Base-by-base conservation (phyloP, 2,113 vertebrate genomes). In the Melanocharis versteri region DNA sequence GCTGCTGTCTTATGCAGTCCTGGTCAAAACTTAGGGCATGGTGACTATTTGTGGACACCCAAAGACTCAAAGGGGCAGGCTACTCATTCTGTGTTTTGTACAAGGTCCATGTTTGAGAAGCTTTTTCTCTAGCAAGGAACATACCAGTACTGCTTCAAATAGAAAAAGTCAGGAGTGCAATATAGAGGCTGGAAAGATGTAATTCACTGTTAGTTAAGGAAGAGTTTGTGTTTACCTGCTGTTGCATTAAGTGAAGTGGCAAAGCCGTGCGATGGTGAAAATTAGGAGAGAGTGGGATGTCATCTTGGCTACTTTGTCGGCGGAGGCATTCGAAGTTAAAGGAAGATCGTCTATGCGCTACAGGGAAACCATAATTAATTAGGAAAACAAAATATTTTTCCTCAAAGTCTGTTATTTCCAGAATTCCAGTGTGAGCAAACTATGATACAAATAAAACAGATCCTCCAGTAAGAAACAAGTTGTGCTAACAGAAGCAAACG, bases 301-400 rank as follows among this genome's bases (percentile, higher is more conserved):
- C 98, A 21, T 99, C 99, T 90, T 99, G 99, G 98, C 99, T 99
- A 95, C 98, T 97, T 89, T 99, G 99, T 92, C 99, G 98, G 70
- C 99, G 99, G 97, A 99, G 98, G 98, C 99, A 99, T 99, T 99
- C 99, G 5, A 99, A 99, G 97, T 99, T 99, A 97, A 99, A 99
- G 91, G 99, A 99, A 31, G 99, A 98, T 95, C 99, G 99, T 95
- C 98, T 98, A 54, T 99, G 97, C 97, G 98, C 99, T 99, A 96
- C 31, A 87, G 86, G 70, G 50, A 76, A 88, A 93, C 48, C 95
- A 88, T 10, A 91, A 84, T 73, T 31, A 35, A 10, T 61, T 72
- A 89, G 54, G 19, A 83, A 58, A 89, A 90, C 39, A 7, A 19
- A 15, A 15, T 11, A 17, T 37, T 88, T 66, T 69, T 73, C 47